Evolutionary conservation across 1,140 invertebrate genomes (phyloP).

Genomic region (Procambarus virginalis): DNA sequence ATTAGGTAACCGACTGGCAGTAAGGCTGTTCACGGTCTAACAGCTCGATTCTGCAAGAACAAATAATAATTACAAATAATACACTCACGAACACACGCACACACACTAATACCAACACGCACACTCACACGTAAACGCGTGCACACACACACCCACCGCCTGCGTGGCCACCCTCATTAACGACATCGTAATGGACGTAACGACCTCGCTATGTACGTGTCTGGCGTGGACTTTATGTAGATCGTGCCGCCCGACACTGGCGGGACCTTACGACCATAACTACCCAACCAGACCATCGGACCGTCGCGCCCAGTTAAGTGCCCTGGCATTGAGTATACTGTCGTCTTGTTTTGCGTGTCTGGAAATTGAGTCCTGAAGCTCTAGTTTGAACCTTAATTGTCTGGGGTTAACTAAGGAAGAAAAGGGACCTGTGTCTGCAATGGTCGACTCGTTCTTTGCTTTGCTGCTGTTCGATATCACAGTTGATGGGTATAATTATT

Average conservation of each 20-base stretch:
- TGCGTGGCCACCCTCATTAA: not conserved
- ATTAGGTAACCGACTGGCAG: too few species aligned
- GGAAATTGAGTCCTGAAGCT: not conserved
- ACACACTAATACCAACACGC: too few species aligned
- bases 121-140: too few species aligned
- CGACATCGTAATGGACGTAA: conserved; percentile 9
- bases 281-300: not conserved
- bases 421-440: too few species aligned
- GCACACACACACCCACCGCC: not conserved
- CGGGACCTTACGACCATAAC: not conserved
- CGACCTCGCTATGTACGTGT: not conserved
- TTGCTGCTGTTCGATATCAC: too few species aligned
- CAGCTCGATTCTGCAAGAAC: too few species aligned
- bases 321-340: not conserved
- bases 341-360: not conserved
- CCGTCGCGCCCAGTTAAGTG: not conserved
- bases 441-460: too few species aligned
- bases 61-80: too few species aligned
- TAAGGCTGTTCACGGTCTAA: too few species aligned
- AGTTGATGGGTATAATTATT: too few species aligned
- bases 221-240: not conserved
- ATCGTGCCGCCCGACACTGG: not conserved
- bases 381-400: not conserved
- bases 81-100: too few species aligned
- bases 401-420: too few species aligned